Evolutionary conservation across 2,797 vertebrate species (phyloP).

Genomic region (Kryptopterus vitreolus): DNA sequence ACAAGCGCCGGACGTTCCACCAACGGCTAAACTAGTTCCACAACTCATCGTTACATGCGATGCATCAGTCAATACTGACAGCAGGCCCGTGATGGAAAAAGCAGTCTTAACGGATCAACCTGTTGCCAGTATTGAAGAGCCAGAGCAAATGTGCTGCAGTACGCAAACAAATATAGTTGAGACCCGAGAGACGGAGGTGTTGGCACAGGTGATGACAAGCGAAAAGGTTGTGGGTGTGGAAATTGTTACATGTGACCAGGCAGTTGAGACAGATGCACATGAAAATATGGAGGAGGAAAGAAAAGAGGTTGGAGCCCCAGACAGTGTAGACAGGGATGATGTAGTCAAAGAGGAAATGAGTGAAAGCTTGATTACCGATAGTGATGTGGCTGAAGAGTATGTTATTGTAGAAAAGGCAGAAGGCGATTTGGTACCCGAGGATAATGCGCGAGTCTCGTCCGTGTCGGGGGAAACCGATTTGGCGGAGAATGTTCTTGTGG

Average conservation of each 20-base stretch:
- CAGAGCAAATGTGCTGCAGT: constrained; percentile 40
- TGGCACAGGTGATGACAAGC: constrained; percentile 45
- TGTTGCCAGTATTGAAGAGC: not conserved
- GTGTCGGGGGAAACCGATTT: constrained; percentile 8
- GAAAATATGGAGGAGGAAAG: constrained; percentile 18
- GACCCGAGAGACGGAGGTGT: constrained; percentile 43
- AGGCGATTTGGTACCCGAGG: constrained; percentile 43
- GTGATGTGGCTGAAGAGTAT: constrained; percentile 51
- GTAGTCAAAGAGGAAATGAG: constrained; percentile 39
- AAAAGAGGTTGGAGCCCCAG: constrained; percentile 7
- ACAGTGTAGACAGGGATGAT: constrained; percentile 16
- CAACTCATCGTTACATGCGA: constrained; percentile 53
- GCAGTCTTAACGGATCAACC: constrained; percentile 62
- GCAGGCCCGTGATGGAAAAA: constrained; percentile 66
- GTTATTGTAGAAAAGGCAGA: constrained; percentile 52
- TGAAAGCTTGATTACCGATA: constrained; percentile 44
- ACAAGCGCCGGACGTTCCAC: not conserved
- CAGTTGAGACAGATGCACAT: constrained; percentile 52
- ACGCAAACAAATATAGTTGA: constrained; percentile 45
- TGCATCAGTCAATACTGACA: constrained; percentile 68
- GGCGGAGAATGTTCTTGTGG: constrained; percentile 50
- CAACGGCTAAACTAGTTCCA: constrained; percentile 14
- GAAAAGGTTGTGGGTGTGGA: constrained; percentile 47
- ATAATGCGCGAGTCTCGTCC: constrained; percentile 17
- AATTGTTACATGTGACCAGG: constrained; percentile 50